Percentiles rank a stretch among this genome's conserved stretches.
These are phyloP conservation scores for Axinella damicornis DNA, from an alignment of 37 sponge, comb jelly and placozoan species.

Conservation along the genomic window DNA sequence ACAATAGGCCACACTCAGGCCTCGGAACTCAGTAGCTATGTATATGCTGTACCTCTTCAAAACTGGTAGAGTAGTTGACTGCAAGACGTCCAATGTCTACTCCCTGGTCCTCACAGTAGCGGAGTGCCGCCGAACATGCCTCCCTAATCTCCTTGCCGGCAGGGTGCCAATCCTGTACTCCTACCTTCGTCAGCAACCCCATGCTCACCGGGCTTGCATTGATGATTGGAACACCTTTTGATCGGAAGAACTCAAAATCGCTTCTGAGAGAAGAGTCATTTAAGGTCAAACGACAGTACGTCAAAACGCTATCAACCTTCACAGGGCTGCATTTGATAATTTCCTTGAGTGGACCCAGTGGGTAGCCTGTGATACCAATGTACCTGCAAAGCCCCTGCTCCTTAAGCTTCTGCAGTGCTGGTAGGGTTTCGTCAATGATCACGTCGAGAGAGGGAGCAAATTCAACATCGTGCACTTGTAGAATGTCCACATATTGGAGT, in stretches of 20 bases:
- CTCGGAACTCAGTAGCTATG: background rate
- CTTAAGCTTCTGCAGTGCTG: conserved; percentile 85
- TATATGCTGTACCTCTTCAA: conserved; percentile 64
- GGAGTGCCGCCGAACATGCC: conserved; percentile 75
- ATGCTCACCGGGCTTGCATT: conserved; percentile 93
- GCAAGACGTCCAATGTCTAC: conserved; percentile 83
- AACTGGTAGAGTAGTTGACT: conserved; percentile 50
- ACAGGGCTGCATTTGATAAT: conserved; percentile 59
- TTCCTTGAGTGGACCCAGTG: conserved; percentile 58
- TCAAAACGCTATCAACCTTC: conserved; percentile 83
- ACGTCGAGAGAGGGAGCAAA: conserved; percentile 89
- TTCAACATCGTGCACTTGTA: conserved; percentile 94
- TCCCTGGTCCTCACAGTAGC: conserved; percentile 67
- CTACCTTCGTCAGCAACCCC: conserved; percentile 80
- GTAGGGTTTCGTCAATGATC: conserved; percentile 83
- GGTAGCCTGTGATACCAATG: conserved; percentile 96
- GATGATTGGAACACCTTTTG: conserved; percentile 78
- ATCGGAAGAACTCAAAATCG: conserved; percentile 72
- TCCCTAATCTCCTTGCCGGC: conserved; percentile 70
- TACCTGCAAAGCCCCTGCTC: conserved; percentile 78
- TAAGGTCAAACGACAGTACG: conserved; percentile 84
- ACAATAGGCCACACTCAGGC: too few relatives aligned
- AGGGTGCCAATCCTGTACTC: conserved; percentile 84
- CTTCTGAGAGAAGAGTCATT: conserved; percentile 78
- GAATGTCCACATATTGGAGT: conserved; percentile 82